These are phyloP conservation scores for Ernsta delagoae DNA, from an alignment of 2,888 invertebrate genomes.

Conservation along the genomic window DNA sequence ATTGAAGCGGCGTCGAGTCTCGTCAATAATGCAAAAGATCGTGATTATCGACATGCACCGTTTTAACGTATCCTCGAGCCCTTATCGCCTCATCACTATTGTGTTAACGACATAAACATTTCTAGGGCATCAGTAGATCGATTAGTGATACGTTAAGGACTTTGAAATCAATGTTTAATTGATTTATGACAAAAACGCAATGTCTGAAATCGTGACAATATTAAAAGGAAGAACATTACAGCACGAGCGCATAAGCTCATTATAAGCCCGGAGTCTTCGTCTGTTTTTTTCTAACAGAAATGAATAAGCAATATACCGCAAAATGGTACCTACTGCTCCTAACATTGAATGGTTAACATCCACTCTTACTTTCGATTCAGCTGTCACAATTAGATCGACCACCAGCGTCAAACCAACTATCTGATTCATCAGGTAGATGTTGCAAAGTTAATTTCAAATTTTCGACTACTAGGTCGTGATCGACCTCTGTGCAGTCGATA, in stretches of 20 bases:
- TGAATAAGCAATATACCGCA: no score
- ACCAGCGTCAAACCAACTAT: constrained; percentile 48
- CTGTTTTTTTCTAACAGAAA: no score
- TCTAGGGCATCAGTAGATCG: constrained; percentile 39
- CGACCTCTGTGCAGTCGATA: constrained; percentile 49
- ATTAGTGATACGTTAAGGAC: constrained; percentile 32
- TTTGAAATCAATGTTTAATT: constrained; percentile 18
- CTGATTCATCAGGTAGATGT: constrained; percentile 57
- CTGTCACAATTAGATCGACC: constrained; percentile 54
- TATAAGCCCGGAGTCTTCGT: no score
- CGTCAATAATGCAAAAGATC: constrained; percentile 78
- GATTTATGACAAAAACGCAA: not conserved
- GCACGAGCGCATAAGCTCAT: no score
- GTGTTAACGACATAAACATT: constrained; percentile 38
- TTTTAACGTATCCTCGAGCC: constrained; percentile 66
- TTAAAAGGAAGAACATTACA: no score
- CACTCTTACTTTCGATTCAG: constrained; percentile 65
- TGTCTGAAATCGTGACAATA: no score
- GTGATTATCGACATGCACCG: constrained; percentile 80
- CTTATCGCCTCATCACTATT: constrained; percentile 67
- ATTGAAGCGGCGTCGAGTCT: constrained; percentile 64
- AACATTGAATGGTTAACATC: constrained; percentile 7
- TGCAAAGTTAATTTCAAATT: constrained; percentile 54
- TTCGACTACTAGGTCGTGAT: constrained; percentile 49
- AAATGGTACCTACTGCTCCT: no score